A percentile compares a stretch with the other conserved stretches of the same genome.
These are phyloP conservation scores for Echinometra lucunter DNA, from an alignment of 53 echinoderm and acorn worm species.

Conservation along the genomic window DNA sequence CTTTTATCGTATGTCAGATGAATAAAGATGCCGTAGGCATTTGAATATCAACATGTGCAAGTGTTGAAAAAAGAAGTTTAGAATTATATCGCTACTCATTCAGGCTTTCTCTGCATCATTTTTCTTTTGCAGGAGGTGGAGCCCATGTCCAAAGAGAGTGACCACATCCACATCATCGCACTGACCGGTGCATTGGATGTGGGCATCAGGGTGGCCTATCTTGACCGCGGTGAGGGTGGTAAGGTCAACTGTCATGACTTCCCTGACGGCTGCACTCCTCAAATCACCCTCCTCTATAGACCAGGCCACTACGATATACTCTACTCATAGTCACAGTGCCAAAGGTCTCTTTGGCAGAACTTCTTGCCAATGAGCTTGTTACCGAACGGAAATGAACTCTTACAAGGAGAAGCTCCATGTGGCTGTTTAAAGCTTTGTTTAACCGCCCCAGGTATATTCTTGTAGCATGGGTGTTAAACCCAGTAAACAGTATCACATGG, in stretches of 20 bases:
- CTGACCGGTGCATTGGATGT: conserved; percentile 85
- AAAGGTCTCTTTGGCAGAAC: background rate
- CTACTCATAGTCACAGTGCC: conserved; percentile 65
- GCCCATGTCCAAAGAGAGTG: conserved; percentile 99
- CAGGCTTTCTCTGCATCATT: background rate
- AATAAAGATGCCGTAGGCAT: no score
- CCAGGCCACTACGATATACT: conserved; percentile 98
- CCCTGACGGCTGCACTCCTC: conserved; percentile 88
- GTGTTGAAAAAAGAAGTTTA: no score
- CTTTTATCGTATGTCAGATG: no score
- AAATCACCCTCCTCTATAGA: conserved; percentile 88
- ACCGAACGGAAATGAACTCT: background rate
- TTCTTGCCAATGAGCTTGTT: background rate
- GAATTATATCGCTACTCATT: no score
- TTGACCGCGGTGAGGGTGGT: conserved; percentile 86
- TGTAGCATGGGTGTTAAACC: background rate
- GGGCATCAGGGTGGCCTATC: conserved; percentile 93
- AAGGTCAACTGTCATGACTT: conserved; percentile 97
- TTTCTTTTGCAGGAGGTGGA: conserved; percentile 89
- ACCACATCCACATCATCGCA: conserved; percentile 99
- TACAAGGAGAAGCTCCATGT: background rate
- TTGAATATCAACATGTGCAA: no score
- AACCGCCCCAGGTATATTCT: background rate
- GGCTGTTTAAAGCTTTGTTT: background rate
- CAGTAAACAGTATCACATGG: background rate